phyloP scores from a whole-genome alignment of 2,888 invertebrate species.

The Drosophila antonietae region DNA sequence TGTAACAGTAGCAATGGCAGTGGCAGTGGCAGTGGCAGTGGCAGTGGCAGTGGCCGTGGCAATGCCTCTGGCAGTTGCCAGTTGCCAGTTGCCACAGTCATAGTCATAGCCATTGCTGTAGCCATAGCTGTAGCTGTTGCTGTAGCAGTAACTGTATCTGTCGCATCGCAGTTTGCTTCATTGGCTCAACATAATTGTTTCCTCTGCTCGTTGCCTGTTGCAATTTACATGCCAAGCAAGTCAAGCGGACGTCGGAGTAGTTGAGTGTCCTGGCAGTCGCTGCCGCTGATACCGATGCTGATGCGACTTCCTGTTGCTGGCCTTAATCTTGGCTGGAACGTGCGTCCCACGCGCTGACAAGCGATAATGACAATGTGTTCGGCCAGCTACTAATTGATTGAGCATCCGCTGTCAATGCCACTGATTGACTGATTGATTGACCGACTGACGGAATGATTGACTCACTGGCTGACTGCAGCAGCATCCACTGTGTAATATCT shows the following conservation, averaged over 20 bases:
- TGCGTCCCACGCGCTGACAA: constrained; percentile 18
- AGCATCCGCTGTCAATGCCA: constrained; percentile 50
- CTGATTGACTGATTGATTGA: constrained; percentile 51
- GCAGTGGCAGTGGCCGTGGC: constrained; percentile 6
- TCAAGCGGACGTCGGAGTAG: constrained; percentile 33
- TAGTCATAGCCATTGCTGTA: neutral
- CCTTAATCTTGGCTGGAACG: constrained; percentile 28
- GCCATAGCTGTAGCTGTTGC: neutral
- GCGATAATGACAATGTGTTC: constrained; percentile 49
- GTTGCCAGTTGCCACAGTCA: constrained; percentile 8
- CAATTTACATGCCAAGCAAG: constrained; percentile 60
- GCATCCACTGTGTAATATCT: neutral
- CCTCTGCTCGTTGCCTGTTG: constrained; percentile 55
- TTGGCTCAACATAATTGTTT: constrained; percentile 75
- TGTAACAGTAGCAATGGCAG: neutral
- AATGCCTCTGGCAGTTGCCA: constrained; percentile 9
- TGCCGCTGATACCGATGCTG: constrained; percentile 9
- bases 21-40: constrained; percentile 4
- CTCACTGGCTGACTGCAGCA: constrained; percentile 15
- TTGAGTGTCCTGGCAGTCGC: constrained; percentile 20
- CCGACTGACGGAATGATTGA: constrained; percentile 24
- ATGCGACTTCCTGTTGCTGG: constrained; percentile 7
- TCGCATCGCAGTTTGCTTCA: constrained; percentile 67
- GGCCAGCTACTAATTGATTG: constrained; percentile 62
- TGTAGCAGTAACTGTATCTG: constrained; percentile 40